Base-by-base conservation (phyloP, 2,888 invertebrate genomes). In the Himalopsyche anomala region DNA sequence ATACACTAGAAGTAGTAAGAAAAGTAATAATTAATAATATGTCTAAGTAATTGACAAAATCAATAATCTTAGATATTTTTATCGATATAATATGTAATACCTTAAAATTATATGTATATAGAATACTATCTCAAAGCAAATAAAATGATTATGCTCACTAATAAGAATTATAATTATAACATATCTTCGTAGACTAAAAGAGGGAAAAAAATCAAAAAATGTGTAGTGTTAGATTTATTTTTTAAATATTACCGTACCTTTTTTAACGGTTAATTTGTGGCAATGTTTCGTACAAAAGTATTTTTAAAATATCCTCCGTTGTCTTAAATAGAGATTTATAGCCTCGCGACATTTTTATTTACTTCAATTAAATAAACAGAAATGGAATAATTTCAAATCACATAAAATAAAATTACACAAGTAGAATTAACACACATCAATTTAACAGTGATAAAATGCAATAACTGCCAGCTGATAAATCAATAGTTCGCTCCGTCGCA, bases 341-440 rank as follows among this genome's bases (percentile, higher is more conserved):
- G 62, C 62, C 62, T 62, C 62, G 62, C 19, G 19, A 19, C 19
- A 19, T 19, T 62, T 62, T 62, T 28, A 51, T 51, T 15, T 51
- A 51, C 15, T 51, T 51, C 8, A 15, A 51, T 15, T 51, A 51
- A 51, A 62, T 19, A 19, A 19, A 62, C 19, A 28, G 11, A 62
- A 62, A n/a, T 62, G 62, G 62, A 62, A 62, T 62, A 62, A 62
- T 62, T 62, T 62, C 28, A 62, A 62, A 62, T 62, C 62, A 62
- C 62, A n/a, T 19, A 62, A 19, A 62, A 28, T 62, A 19, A 62
- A 62, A 62, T 19, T 62, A 19, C 62, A 62, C 62, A 62, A 62
- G 62, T 62, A 62, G 62, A 62, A 19, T 62, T 19, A 19, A 62
- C 11, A 62, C n/a, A 9, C 45, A 5, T 56, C 19, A 62, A 2